Conservation (phyloP, 1,140 invertebrate species). For the Trichonephila clavipes region DNA sequence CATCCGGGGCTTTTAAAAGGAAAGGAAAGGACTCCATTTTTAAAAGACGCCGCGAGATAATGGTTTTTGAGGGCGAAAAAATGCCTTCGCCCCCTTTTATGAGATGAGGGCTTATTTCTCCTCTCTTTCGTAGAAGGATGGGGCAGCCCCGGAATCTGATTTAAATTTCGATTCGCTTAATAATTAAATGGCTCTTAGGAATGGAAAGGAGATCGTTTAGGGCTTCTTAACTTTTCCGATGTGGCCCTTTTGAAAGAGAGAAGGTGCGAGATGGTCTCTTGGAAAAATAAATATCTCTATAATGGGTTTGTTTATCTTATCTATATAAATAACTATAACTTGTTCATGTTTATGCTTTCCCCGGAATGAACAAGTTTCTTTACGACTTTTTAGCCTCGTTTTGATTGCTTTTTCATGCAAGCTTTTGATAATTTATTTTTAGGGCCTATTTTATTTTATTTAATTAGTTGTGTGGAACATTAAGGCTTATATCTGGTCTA, state of each 20-base stretch:
- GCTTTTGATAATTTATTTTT: too few relatives aligned
- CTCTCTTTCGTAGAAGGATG: neutral
- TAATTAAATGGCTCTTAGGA: slow-evolving; percentile 19
- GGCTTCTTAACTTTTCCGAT: neutral
- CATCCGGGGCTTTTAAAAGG: slow-evolving; percentile 45
- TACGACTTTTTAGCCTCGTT: too few relatives aligned
- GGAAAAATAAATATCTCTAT: neutral
- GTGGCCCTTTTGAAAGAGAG: neutral
- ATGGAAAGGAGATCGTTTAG: slow-evolving; percentile 23
- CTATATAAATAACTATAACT: neutral
- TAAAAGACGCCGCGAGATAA: slow-evolving; percentile 69
- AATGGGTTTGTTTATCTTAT: neutral
- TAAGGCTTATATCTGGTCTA: too few relatives aligned
- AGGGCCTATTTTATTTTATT: too few relatives aligned
- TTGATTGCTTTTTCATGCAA: too few relatives aligned
- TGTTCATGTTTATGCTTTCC: neutral
- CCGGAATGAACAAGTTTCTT: neutral
- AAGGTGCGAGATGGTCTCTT: neutral
- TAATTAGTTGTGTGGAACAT: too few relatives aligned
- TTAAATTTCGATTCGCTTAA: slow-evolving; percentile 62
- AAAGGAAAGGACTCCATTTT: slow-evolving; percentile 65
- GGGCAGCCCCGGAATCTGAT: slow-evolving; percentile 1
- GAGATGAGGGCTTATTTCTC: slow-evolving; percentile 34
- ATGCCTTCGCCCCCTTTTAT: slow-evolving; percentile 41
- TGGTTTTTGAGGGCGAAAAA: slow-evolving; percentile 72